Conservation (phyloP, 2,797 vertebrate species). For the Macrochelys suwanniensis region DNA sequence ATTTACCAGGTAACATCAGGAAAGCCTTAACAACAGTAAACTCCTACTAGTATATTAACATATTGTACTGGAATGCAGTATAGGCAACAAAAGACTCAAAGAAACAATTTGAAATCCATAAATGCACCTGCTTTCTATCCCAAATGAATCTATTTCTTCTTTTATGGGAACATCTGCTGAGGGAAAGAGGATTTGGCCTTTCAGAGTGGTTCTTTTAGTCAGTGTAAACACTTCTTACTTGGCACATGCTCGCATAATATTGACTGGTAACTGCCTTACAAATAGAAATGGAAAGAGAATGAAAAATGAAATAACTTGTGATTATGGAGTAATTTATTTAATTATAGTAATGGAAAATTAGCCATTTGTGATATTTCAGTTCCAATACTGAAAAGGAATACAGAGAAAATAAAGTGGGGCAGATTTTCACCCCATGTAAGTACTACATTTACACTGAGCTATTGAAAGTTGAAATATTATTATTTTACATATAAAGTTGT, state of each 20-base stretch:
- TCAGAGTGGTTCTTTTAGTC: neutral
- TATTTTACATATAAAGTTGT: neutral
- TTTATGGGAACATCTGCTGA: constrained; percentile 57
- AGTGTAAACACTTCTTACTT: neutral
- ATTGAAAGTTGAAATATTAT: constrained; percentile 3
- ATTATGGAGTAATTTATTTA: neutral
- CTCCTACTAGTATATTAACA: constrained; percentile 34
- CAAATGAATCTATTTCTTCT: constrained; percentile 43
- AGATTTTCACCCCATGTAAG: neutral
- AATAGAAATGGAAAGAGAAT: neutral
- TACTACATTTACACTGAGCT: neutral
- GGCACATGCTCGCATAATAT: neutral
- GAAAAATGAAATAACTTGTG: neutral
- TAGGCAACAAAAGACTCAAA: constrained; percentile 34
- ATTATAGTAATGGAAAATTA: neutral
- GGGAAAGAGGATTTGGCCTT: constrained; percentile 11
- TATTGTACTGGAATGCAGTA: constrained; percentile 36
- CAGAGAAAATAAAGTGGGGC: neutral
- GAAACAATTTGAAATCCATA: constrained; percentile 37
- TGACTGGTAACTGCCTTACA: neutral
- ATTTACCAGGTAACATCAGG: constrained; percentile 14
- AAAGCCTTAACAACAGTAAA: constrained; percentile 27
- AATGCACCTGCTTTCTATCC: constrained; percentile 57
- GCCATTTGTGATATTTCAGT: neutral
- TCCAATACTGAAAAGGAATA: neutral